These are phyloP conservation scores for Pogona vitticeps DNA, from an alignment of 2,113 vertebrate genomes.

Conservation along the genomic window DNA sequence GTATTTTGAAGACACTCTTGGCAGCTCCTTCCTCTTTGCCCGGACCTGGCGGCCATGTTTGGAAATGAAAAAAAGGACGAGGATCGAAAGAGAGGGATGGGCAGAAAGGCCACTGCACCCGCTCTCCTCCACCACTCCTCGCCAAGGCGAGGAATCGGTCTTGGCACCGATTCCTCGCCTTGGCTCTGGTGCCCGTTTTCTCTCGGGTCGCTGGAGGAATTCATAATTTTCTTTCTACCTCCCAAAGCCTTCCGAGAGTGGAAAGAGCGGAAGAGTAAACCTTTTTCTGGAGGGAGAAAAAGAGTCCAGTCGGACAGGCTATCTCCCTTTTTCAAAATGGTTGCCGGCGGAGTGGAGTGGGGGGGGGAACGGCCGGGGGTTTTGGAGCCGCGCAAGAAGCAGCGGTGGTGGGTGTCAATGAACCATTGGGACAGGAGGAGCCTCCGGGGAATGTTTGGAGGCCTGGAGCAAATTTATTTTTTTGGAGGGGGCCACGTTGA, in stretches of 20 bases:
- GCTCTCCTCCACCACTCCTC: not conserved
- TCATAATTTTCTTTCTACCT: constrained; percentile 50
- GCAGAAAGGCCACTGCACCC: not conserved
- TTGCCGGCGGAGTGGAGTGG: constrained; percentile 57
- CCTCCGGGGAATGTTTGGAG: not conserved
- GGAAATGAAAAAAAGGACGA: not conserved
- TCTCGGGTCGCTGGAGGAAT: constrained; percentile 13
- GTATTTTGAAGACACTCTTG: not conserved
- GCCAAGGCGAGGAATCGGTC: too few species aligned
- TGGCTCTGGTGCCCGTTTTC: not conserved
- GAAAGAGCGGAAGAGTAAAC: not conserved
- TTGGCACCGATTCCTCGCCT: not conserved
- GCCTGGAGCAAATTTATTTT: not conserved
- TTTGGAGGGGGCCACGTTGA: not conserved
- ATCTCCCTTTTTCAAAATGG: constrained; percentile 53
- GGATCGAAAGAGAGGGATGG: not conserved
- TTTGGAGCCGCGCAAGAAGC: not conserved
- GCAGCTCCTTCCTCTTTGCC: not conserved
- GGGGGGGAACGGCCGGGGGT: not conserved
- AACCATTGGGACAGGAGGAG: too few species aligned
- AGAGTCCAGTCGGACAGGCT: not conserved
- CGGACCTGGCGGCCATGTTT: constrained; percentile 8
- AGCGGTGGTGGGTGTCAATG: too few species aligned
- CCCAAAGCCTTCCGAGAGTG: too few species aligned
- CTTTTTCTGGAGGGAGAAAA: not conserved